Evolutionary conservation across 2,113 vertebrate species (phyloP), one percentile per base, ranked within the genome.

Genomic region (Taxidea taxus): DNA sequence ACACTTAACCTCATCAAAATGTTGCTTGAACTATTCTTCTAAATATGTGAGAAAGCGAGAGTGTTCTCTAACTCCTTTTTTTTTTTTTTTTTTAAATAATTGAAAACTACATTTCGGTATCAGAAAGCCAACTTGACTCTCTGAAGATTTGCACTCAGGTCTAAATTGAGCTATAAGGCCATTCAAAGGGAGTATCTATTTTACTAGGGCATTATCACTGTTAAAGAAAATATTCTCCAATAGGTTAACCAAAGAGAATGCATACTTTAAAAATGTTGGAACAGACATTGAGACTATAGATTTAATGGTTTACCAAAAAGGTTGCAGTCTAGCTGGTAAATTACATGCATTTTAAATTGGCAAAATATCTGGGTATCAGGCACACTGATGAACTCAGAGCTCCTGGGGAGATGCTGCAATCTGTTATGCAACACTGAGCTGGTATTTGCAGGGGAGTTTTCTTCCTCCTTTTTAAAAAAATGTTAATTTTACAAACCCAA

Each of bases 401-500:
- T 91, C 87, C 70, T n/a, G 25, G 83, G 56, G 89, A 94, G 74
- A 80, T 49, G 54, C 0, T 44, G n/a, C 72, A 95, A 75, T 91
- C 89, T 91, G 68, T 54, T 75, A 42, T 68, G 44, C n/a, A 87
- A 58, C 87, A 81, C 31, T 54, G 25, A 95, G 25, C 54, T 87
- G 80, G 16, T 85, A 72, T 85, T 80, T 94, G 8, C 60, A 94
- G 77, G 27, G 39, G 31, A 95, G 39, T 5, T 86, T 93, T 93
- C 66, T 82, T 34, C 23, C 72, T 37, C 21, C 25, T 72, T 94
- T 93, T 68, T 1, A 34, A 56, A 94, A 96, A 96, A 88, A 82
- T 93, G 68, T 95, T 95, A 81, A 94, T 95, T 95, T 95, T 81
- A 87, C 66, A 89, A 95, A 96, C 13, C 72, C 14, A 75, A 83